These are phyloP conservation scores for Odontomyia ornata DNA, from an alignment of 2,888 invertebrate genomes.

Conservation along the genomic window DNA sequence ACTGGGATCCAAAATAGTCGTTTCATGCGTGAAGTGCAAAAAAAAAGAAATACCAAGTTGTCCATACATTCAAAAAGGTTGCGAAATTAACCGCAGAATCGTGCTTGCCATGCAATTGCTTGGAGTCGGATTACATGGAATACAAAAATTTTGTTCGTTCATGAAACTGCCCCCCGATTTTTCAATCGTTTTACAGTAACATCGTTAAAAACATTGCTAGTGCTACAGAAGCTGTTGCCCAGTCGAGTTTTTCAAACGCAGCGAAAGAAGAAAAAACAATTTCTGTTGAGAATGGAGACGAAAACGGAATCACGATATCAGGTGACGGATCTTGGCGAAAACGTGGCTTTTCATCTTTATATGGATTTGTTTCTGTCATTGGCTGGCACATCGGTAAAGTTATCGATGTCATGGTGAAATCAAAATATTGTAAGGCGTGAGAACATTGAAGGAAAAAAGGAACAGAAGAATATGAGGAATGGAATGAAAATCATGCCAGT, in stretches of 20 bases:
- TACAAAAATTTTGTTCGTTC: not conserved
- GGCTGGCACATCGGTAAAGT: not conserved
- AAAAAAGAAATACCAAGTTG: not conserved
- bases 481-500: not conserved
- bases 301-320: not conserved
- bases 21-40: not conserved
- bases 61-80: not conserved
- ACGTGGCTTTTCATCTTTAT: not conserved
- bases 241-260: not conserved
- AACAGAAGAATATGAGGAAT: not conserved
- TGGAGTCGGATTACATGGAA: not conserved
- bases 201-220: not conserved
- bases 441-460: constrained; percentile 13
- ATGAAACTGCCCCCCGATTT: not conserved
- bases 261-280: not conserved
- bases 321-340: not conserved
- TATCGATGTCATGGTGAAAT: not conserved
- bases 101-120: not conserved
- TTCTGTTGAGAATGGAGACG: not conserved
- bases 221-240: not conserved
- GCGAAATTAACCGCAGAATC: not conserved
- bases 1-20: not conserved
- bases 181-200: not conserved
- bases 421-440: not conserved
- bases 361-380: not conserved